Conservation (phyloP, 2,797 vertebrate genomes). For the Falco columbarius region DNA sequence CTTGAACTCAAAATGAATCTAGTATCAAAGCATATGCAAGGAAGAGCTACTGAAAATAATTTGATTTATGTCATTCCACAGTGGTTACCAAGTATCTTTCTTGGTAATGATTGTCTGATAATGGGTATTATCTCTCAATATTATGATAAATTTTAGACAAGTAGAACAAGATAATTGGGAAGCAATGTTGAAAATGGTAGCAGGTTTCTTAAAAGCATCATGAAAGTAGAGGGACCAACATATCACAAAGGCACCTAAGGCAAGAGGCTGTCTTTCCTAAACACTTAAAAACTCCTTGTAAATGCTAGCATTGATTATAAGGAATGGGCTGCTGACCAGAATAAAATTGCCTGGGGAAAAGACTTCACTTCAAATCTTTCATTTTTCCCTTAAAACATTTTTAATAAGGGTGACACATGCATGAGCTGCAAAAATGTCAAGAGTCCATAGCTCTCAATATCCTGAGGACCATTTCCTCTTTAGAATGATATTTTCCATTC, state of each 20-base stretch:
- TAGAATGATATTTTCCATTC: background rate
- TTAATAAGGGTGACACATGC: constrained; percentile 23
- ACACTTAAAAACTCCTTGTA: constrained; percentile 17
- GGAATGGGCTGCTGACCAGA: constrained; percentile 8
- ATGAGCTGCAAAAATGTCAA: constrained; percentile 9
- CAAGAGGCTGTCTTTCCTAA: constrained; percentile 2
- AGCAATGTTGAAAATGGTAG: background rate
- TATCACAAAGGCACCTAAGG: background rate
- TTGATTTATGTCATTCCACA: background rate
- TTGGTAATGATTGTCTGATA: background rate
- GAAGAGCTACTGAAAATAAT: background rate
- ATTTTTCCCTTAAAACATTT: constrained; percentile 35
- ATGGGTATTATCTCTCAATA: background rate
- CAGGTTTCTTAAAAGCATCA: background rate
- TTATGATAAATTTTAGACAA: background rate
- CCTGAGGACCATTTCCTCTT: background rate
- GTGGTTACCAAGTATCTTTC: background rate
- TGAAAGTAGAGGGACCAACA: background rate
- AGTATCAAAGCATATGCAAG: background rate
- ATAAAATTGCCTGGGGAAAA: constrained; percentile 7
- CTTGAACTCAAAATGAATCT: background rate
- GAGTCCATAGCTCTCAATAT: background rate
- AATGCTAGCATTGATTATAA: constrained; percentile 30
- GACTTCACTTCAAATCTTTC: constrained; percentile 25
- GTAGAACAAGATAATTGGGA: background rate